phyloP scores from a whole-genome alignment of 64 coral and sea anemone genomes.

The Acropora yongei region DNA sequence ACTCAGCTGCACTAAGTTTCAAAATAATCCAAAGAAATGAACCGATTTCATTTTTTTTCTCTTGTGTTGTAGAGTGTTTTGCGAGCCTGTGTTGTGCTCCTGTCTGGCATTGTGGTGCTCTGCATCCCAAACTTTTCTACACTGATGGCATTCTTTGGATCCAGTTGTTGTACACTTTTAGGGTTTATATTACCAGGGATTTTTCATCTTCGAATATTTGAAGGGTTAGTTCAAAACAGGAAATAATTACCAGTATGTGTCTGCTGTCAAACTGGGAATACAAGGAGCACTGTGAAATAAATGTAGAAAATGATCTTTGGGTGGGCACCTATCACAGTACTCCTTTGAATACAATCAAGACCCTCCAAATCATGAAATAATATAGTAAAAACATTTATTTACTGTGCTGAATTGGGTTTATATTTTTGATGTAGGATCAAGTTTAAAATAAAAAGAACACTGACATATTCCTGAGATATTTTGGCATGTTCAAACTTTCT shows the following conservation, averaged over 20 bases:
- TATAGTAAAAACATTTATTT: no score
- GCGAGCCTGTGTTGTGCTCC: conserved; percentile 68
- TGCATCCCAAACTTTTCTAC: conserved; percentile 95
- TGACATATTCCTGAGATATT: no score
- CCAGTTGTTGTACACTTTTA: conserved; percentile 89
- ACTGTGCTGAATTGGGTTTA: no score
- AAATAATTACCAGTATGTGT: not conserved
- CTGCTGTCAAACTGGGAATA: not conserved
- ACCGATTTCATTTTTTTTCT: not conserved
- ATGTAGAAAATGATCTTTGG: no score
- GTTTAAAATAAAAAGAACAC: no score
- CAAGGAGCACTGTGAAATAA: no score
- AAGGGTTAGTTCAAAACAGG: conserved; percentile 68
- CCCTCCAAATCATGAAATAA: no score
- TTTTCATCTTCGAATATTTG: conserved; percentile 94
- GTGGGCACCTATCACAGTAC: no score
- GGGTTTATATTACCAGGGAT: conserved; percentile 90
- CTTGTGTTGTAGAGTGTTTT: conserved; percentile 74
- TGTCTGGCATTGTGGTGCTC: conserved; percentile 82
- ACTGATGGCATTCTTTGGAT: conserved; percentile 96
- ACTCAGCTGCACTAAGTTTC: no score
- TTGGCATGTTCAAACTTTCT: no score
- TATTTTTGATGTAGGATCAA: no score
- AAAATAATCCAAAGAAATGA: not conserved
- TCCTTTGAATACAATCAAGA: no score